Base-by-base conservation (phyloP, 2,888 invertebrate species). In the Sesia apiformis region DNA sequence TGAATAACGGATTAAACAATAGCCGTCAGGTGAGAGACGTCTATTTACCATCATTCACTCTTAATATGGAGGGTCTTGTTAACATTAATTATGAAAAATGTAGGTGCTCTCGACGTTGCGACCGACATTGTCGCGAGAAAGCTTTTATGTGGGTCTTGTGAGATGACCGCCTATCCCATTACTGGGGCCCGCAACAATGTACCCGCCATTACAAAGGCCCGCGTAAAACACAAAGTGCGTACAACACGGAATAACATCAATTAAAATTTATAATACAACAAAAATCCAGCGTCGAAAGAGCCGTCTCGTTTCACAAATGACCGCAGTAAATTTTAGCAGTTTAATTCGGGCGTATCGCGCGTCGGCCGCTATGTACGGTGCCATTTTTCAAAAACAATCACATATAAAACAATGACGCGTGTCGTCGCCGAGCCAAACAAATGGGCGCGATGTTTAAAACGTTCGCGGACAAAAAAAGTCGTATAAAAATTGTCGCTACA, bases 301-400 rank as follows among this genome's bases (percentile, higher is more conserved):
- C 60, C 61, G 54, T 52, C 53, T 58, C 63, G 61, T 63, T 63
- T 57, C 63, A 57, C 66, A 66, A 74, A 74, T 66, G 72, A 65
- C 66, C 65, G 72, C 70, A 70, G 76, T 79, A 75, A 78, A 78
- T 78, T 74, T 72, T 60, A 62, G 60, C 67, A 68, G 64, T 76
- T 79, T 78, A 76, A 78, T 77, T 72, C 66, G 64, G 57, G 23
- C 23, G 23, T 23, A 23, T 23, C 49, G 50, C 51, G 39, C 40
- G 7, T 51, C 39, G 65, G 65, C 67, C 65, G 61, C 61, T 49
- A 38, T 49, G 40, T 39, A 43, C 64, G 65, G 58, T 65, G 67
- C 74, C 74, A 74, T 81, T 79, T 76, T 73, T 81, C 78, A 80
- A 78, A 81, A 82, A 80, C 78, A 80, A 82, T 80, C 75, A 70